Percentiles rank a stretch among this genome's conserved stretches.
Evolutionary conservation across 1,140 invertebrate species (phyloP).

Genomic region (Drosophila bocki): DNA sequence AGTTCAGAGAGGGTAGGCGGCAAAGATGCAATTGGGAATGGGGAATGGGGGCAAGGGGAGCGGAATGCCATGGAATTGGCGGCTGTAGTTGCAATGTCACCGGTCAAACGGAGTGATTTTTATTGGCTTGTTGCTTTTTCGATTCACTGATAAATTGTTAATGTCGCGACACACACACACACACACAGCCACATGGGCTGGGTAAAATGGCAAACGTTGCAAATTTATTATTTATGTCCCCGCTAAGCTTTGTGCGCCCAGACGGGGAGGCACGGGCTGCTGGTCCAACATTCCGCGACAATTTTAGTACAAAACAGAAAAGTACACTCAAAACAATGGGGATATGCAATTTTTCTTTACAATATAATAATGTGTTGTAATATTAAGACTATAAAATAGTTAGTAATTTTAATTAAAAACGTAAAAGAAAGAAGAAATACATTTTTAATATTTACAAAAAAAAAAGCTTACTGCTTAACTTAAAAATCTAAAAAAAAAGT

Average conservation of each 20-base stretch:
- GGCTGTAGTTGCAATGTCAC: slow-evolving; percentile 51
- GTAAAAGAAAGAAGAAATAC: neutral
- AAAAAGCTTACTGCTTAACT: too few species aligned
- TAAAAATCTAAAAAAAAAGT: too few species aligned
- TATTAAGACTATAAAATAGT: neutral
- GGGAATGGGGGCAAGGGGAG: neutral
- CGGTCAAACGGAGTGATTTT: slow-evolving; percentile 80
- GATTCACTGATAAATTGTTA: slow-evolving; percentile 80
- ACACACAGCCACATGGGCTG: slow-evolving; percentile 33
- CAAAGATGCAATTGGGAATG: neutral
- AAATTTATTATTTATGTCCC: slow-evolving; percentile 79
- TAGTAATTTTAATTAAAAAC: neutral
- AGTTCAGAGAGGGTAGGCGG: neutral
- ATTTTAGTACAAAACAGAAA: slow-evolving; percentile 18
- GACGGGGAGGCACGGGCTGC: neutral
- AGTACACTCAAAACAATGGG: neutral
- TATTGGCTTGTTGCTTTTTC: slow-evolving; percentile 81
- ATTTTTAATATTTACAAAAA: neutral
- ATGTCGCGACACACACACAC: slow-evolving; percentile 44
- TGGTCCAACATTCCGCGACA: slow-evolving; percentile 27
- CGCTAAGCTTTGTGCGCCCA: slow-evolving; percentile 74
- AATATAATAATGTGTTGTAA: neutral
- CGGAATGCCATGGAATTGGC: slow-evolving; percentile 2
- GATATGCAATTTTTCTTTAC: neutral
- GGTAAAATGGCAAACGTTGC: slow-evolving; percentile 72